Evolutionary conservation across 2,113 vertebrate species (phyloP).

Genomic region (Macrotus californicus): DNA sequence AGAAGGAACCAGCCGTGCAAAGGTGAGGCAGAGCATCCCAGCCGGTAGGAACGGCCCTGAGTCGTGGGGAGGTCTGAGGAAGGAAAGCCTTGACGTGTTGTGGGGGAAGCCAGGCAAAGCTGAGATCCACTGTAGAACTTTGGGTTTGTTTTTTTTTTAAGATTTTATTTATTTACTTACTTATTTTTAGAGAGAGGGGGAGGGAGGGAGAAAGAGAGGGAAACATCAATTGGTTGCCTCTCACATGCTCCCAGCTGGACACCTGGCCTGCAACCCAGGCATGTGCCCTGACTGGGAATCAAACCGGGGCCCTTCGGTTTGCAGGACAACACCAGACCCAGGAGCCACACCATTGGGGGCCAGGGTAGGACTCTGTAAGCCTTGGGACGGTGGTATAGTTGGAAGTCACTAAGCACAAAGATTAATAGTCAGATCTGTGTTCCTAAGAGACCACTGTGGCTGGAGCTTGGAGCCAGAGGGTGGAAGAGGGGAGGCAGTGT

Average conservation of each 20-base stretch:
- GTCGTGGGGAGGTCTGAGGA: background rate
- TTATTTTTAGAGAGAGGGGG: too few species aligned
- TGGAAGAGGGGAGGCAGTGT: background rate
- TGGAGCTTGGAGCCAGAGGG: background rate
- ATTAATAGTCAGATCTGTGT: background rate
- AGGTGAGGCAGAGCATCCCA: background rate
- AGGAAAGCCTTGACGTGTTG: accelerated
- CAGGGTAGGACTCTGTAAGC: background rate
- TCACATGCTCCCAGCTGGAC: too few species aligned
- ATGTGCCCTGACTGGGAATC: too few species aligned
- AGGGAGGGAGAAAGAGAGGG: too few species aligned
- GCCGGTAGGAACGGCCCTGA: accelerated
- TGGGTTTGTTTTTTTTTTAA: too few species aligned
- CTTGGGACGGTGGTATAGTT: background rate
- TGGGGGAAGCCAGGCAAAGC: background rate
- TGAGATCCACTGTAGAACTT: background rate
- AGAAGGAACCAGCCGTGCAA: background rate
- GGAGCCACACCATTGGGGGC: too few species aligned
- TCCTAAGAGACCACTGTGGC: background rate
- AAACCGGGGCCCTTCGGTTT: too few species aligned
- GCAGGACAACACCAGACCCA: too few species aligned
- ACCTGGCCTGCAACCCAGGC: too few species aligned
- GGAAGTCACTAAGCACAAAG: background rate
- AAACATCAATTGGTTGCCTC: too few species aligned
- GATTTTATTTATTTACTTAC: too few species aligned